Evolutionary conservation across 2,113 vertebrate genomes (phyloP), one percentile per base, ranked within the genome.

Genomic region (Brienomyrus longianalis): DNA sequence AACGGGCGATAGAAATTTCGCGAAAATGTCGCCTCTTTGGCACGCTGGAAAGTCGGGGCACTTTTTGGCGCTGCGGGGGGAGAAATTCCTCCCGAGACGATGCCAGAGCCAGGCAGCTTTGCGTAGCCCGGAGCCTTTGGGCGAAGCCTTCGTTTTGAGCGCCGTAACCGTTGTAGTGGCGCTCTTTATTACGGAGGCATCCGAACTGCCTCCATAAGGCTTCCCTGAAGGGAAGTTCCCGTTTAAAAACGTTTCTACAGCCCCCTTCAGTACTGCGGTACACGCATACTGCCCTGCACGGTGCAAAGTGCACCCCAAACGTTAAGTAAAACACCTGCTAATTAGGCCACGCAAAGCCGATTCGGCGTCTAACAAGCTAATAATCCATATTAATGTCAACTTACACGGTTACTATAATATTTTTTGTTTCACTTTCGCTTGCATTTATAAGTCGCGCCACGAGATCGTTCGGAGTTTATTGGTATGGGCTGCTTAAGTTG

Each of bases 11-110:
- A 48, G 88, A 87, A 87, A 86, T 87, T 87, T 77, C 90, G 88
- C 80, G 83, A 89, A 90, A 90, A 88, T 62, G 39, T 21, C n/a
- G 54, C 35, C 83, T 7, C 39, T 77, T 87, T 83, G 39, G 89
- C 62, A 87, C 48, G 15, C 85, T 51, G 48, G 50, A 74, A 66
- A 70, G 48, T 15, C 47, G 56, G 66, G 70, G 19, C 92, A 88
- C 88, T 39, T 85, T 56, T 84, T 91, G 90, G 88, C 54, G 59
- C 23, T 43, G 80, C 83, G 13, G 31, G 66, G 70, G 52, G 56
- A 31, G 27, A 27, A 80, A 51, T 59, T 80, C 59, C 4, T 77
- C 9, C 9, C 43, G 48, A n/a, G 2, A 39, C 62, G 59, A 43
- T 70, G 23, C 27, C 70, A 70, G 39, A 35, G 39, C 50, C 56